Evolutionary conservation across 2,797 vertebrate species (phyloP), one percentile per base, ranked within the genome.

Genomic region (Tokudaia muenninki): DNA sequence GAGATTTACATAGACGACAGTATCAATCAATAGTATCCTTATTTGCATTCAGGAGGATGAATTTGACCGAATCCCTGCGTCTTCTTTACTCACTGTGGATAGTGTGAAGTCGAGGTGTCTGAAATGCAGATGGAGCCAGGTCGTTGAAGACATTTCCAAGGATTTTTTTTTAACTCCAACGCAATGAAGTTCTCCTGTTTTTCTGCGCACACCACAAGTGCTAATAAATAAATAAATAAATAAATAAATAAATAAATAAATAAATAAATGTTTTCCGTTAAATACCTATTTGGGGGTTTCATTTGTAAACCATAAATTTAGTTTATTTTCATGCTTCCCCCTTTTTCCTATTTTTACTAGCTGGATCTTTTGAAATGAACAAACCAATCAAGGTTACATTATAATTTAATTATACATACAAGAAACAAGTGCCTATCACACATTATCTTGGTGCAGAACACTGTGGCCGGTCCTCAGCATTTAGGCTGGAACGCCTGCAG

Each of bases 1-100:
- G 52, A 26, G 65, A 87, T 94, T 92, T 88, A 96, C 65, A 78
- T 59, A 94, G 87, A 91, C 0, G 80, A 89, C 1, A 14, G 82
- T 26, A 2, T 59, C 93, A 92, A 91, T 94, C 84, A 88, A 75
- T 75, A 90, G 31, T 84, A 92, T 94, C 90, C 96, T 91, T 92
- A 97, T 96, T 78, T 92, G 92, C 88, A 90, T 97, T 96, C 93
- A 52, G 81, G 52, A 96, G 87, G 77, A 3, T 91, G 80, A 97
- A 94, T 97, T 91, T 96, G 94, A 94, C 79, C 0, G 65, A 95
- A 79, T 95, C 59, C 96, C 41, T 37, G 74, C 29, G n/a, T 95
- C 87, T 93, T 96, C 92, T 92, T 95, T 92, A 90, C 79, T 77
- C 90, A 57, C 44, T 29, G 94, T 70, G 79, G 90, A 92, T 4